These are phyloP conservation scores for Falco biarmicus DNA, from an alignment of 2,797 vertebrate species.

Conservation along the genomic window DNA sequence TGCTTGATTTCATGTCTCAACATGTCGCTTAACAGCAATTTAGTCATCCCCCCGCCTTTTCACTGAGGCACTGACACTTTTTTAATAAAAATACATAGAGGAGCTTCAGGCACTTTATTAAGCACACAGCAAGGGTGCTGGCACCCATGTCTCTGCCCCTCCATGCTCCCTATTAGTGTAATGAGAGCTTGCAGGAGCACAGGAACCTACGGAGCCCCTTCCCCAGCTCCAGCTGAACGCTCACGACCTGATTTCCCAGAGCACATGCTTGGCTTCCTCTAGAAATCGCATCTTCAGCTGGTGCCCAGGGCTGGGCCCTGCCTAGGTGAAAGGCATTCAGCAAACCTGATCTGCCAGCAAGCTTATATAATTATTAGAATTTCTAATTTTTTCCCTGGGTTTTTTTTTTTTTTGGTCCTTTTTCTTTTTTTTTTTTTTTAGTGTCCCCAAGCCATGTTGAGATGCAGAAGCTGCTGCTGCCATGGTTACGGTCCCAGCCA, in stretches of 20 bases:
- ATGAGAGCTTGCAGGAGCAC: not conserved
- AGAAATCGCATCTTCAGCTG: not conserved
- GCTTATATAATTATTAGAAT: slow-evolving; percentile 15
- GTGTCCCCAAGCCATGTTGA: slow-evolving; percentile 46
- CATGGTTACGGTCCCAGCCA: slow-evolving; percentile 74
- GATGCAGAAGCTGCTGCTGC: slow-evolving; percentile 72
- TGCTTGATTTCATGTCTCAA: slow-evolving; percentile 71
- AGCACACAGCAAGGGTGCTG: slow-evolving; percentile 66
- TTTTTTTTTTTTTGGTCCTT: not conserved
- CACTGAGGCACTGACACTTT: not conserved
- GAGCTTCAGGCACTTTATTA: slow-evolving; percentile 74
- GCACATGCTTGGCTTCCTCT: not conserved
- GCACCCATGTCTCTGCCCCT: slow-evolving; percentile 22
- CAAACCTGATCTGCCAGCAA: not conserved
- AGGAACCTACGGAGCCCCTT: not conserved
- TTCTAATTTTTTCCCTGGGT: not conserved
- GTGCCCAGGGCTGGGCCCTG: not conserved
- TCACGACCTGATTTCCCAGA: slow-evolving; percentile 7
- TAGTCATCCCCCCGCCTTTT: slow-evolving; percentile 20
- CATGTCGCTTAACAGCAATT: slow-evolving; percentile 66
- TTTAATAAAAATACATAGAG: slow-evolving; percentile 47
- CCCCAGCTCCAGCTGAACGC: not conserved
- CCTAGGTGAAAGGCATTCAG: not conserved
- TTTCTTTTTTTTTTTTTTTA: not conserved
- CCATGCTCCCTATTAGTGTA: slow-evolving; percentile 24